phyloP scores from a whole-genome alignment of 2,113 vertebrate species.

The Passer montanus region DNA sequence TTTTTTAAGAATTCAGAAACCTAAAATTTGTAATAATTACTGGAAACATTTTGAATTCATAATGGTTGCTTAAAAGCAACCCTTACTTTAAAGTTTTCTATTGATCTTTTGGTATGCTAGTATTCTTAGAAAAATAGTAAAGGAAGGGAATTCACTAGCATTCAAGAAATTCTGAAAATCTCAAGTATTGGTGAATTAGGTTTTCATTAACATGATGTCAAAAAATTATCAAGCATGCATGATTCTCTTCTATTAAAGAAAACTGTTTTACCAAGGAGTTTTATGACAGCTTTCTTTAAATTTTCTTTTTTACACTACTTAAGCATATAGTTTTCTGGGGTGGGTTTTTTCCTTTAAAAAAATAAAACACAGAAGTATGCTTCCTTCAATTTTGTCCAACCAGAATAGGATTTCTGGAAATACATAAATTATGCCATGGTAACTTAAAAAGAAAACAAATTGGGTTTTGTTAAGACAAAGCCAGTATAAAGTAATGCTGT shows the following conservation, averaged over 20 bases:
- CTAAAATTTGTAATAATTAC: not conserved
- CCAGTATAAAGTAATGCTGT: not conserved
- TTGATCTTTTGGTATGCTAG: not conserved
- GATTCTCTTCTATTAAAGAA: not conserved
- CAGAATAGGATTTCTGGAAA: not conserved
- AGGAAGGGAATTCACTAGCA: not conserved
- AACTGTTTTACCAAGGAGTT: not conserved
- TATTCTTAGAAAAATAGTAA: not conserved
- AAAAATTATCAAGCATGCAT: not conserved
- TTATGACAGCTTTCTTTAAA: not conserved
- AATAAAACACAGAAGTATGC: not conserved
- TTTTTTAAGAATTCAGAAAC: not conserved
- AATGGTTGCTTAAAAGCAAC: not conserved
- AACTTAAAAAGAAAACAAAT: not conserved
- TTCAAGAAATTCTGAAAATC: not conserved
- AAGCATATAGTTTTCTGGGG: not conserved
- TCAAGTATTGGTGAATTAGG: conserved; percentile 17
- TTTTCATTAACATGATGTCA: not conserved
- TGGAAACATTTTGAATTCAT: not conserved
- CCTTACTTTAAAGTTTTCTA: not conserved
- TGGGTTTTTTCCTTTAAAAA: conserved; percentile 3
- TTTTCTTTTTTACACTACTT: not conserved
- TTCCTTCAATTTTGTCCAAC: not conserved
- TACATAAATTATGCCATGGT: not conserved
- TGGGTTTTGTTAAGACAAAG: not conserved